phyloP scores from a whole-genome alignment of 2,797 vertebrate species.

The Alfaro cultratus region DNA sequence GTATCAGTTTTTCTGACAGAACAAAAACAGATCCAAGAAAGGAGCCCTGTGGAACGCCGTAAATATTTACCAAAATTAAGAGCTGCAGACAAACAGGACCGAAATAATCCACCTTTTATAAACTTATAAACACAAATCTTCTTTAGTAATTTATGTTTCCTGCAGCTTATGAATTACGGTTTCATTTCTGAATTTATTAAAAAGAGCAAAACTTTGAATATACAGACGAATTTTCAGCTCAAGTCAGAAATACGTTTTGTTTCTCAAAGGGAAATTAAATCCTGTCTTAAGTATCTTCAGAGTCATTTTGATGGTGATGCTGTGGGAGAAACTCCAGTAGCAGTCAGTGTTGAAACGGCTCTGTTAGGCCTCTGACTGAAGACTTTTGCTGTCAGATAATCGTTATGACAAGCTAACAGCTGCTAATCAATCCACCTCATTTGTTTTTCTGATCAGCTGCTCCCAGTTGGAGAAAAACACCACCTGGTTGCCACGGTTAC shows the following conservation, averaged over 20 bases:
- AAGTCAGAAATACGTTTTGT: background rate
- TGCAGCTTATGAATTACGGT: background rate
- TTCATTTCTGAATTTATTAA: background rate
- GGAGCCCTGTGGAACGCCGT: conserved; percentile 2
- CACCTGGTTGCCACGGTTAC: too few species aligned
- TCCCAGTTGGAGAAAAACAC: too few species aligned
- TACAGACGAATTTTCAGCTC: background rate
- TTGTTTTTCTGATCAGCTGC: background rate
- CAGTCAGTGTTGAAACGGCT: background rate
- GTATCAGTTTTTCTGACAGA: background rate
- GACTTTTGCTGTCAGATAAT: background rate
- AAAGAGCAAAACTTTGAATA: background rate
- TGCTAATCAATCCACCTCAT: background rate
- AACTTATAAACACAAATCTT: background rate
- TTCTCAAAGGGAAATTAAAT: background rate
- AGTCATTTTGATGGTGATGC: background rate
- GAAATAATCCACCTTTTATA: background rate
- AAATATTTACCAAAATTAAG: background rate
- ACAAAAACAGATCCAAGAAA: background rate
- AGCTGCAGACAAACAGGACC: background rate
- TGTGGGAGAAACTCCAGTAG: background rate
- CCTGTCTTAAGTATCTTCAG: background rate
- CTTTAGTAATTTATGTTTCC: background rate
- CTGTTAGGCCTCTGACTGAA: background rate
- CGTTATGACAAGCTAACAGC: background rate